These are phyloP conservation scores for Bilobella aurantiaca DNA, from an alignment of 1,140 invertebrate genomes.

Conservation along the genomic window DNA sequence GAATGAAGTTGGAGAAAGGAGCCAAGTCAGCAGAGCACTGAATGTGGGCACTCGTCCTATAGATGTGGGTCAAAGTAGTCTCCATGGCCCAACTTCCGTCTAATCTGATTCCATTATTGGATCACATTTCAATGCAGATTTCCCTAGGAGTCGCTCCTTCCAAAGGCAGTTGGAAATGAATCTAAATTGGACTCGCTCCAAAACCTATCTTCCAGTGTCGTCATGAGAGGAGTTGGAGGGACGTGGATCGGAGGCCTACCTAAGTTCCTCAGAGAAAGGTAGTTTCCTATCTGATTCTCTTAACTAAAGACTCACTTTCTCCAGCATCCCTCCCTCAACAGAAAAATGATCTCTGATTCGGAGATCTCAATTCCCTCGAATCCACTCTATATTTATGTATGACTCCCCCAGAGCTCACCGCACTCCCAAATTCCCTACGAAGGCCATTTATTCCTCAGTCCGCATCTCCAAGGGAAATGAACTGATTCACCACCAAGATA, in stretches of 20 bases:
- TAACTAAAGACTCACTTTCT: not conserved
- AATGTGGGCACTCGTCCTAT: too few relatives aligned
- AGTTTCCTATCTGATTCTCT: not conserved
- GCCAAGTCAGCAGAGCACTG: too few relatives aligned
- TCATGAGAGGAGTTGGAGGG: slow-evolving; percentile 7
- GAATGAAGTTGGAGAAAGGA: not conserved
- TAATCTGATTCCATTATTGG: slow-evolving; percentile 17
- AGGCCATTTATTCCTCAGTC: slow-evolving; percentile 31
- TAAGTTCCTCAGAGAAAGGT: not conserved
- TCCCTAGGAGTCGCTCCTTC: slow-evolving; percentile 5
- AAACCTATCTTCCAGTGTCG: slow-evolving; percentile 6
- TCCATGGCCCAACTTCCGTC: too few relatives aligned
- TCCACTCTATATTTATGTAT: slow-evolving; percentile 9
- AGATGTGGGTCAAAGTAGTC: too few relatives aligned
- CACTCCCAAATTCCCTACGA: too few relatives aligned
- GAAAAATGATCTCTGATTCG: slow-evolving; percentile 5
- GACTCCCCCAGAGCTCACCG: not conserved
- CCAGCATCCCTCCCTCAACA: not conserved
- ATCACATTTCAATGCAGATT: slow-evolving; percentile 34
- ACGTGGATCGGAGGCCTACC: not conserved
- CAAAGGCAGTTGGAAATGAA: slow-evolving; percentile 23
- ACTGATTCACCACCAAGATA: slow-evolving; percentile 33
- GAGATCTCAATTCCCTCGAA: not conserved
- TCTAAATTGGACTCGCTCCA: slow-evolving; percentile 27
- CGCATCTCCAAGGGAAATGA: slow-evolving; percentile 35